phyloP scores from a whole-genome alignment of 2,113 vertebrate genomes.

The Calidris pygmaea region DNA sequence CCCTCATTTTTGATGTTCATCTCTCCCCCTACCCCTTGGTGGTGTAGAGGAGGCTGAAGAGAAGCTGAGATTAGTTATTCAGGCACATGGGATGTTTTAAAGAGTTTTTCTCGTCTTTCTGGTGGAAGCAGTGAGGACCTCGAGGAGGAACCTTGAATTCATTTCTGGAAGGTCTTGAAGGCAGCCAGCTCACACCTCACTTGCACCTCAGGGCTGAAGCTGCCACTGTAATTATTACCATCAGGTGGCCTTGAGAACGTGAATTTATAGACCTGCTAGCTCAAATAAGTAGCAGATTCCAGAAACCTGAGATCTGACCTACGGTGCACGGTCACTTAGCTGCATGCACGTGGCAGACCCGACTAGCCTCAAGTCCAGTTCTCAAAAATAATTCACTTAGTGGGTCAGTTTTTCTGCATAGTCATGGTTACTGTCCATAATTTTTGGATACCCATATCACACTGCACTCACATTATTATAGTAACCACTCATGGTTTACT shows the following conservation, averaged over 20 bases:
- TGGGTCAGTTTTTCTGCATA: neutral
- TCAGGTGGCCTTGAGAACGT: neutral
- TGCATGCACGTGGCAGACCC: neutral
- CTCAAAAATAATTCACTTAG: neutral
- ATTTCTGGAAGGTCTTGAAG: neutral
- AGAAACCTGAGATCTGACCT: neutral
- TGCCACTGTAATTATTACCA: neutral
- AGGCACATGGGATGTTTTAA: neutral
- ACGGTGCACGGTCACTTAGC: fast-evolving
- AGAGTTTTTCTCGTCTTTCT: neutral
- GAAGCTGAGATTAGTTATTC: neutral
- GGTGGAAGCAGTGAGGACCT: neutral
- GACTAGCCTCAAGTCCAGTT: fast-evolving
- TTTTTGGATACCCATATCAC: neutral
- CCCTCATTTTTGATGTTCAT: neutral
- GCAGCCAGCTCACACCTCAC: neutral
- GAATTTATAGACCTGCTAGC: neutral
- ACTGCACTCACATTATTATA: neutral
- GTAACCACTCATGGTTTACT: neutral
- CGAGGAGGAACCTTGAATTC: neutral
- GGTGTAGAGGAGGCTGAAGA: neutral
- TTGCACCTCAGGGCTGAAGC: neutral
- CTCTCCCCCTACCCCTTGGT: neutral
- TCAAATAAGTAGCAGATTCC: neutral
- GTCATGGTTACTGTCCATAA: neutral